Evolutionary conservation across 1,140 invertebrate species (phyloP).

Genomic region (Lutraria rhynchaena): DNA sequence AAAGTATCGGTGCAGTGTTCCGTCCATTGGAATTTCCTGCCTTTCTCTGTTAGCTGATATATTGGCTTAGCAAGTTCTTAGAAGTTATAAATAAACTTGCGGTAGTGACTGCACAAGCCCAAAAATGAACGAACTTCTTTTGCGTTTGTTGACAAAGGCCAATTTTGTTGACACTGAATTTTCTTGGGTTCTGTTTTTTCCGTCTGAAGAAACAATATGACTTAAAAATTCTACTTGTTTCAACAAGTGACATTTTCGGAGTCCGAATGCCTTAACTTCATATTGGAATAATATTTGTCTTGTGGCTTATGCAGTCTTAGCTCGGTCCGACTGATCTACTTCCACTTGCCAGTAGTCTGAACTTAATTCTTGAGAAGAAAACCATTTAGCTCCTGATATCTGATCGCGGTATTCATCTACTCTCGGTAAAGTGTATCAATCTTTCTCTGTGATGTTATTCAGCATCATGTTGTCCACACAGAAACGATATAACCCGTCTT

Average conservation of each 20-base stretch:
- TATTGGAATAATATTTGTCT: conserved; percentile 47
- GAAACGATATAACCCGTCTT: conserved; percentile 63
- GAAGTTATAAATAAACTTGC: conserved; percentile 64
- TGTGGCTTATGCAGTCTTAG: conserved; percentile 55
- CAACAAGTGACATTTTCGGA: conserved; percentile 53
- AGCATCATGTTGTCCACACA: conserved; percentile 81
- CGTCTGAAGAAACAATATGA: conserved; percentile 26
- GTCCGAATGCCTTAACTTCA: conserved; percentile 47
- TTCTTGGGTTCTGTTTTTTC: conserved; percentile 20
- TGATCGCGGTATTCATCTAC: conserved; percentile 54
- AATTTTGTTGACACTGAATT: not conserved
- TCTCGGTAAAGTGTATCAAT: conserved; percentile 65
- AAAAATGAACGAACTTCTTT: conserved; percentile 68
- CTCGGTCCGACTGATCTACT: conserved; percentile 5
- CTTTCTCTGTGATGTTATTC: conserved; percentile 60
- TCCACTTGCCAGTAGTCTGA: conserved; percentile 65
- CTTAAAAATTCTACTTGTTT: conserved; percentile 55
- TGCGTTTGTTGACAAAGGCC: conserved; percentile 15
- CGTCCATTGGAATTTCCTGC: not conserved
- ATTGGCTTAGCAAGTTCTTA: conserved; percentile 29
- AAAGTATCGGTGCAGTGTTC: not conserved
- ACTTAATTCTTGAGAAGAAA: conserved; percentile 52
- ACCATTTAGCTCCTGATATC: conserved; percentile 5
- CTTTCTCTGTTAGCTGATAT: conserved; percentile 5
- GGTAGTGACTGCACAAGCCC: conserved; percentile 62